Percentiles rank a stretch among this genome's conserved stretches.
These are phyloP conservation scores for Labeo catla DNA, from an alignment of 2,113 vertebrate genomes.

Conservation along the genomic window DNA sequence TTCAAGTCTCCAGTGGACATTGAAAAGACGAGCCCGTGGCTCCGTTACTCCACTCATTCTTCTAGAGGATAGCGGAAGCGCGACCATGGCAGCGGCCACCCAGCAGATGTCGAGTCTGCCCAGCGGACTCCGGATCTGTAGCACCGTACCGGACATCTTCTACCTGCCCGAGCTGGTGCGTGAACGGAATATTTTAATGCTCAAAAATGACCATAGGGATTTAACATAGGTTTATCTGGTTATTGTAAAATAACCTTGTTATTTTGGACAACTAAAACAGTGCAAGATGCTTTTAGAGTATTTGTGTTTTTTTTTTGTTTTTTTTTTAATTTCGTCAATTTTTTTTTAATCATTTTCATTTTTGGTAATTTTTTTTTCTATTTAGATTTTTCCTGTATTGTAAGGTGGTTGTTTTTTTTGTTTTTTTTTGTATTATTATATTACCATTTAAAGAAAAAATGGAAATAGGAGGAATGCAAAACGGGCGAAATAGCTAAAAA, in stretches of 20 bases:
- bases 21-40: slow-evolving; percentile 63
- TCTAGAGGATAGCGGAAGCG: slow-evolving; percentile 52
- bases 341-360: background rate
- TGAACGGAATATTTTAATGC: background rate
- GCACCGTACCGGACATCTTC: slow-evolving; percentile 73
- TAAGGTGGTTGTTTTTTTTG: background rate
- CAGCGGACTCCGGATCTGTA: slow-evolving; percentile 72
- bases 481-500: background rate
- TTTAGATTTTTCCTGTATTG: too few species aligned
- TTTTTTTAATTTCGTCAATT: background rate
- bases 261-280: background rate
- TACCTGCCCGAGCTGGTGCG: slow-evolving; percentile 76
- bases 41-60: slow-evolving; percentile 43
- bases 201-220: background rate
- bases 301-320: background rate
- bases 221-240: background rate
- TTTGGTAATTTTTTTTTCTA: background rate
- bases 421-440: background rate
- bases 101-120: slow-evolving; percentile 71
- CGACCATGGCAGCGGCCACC: slow-evolving; percentile 71
- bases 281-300: background rate
- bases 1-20: slow-evolving; percentile 43
- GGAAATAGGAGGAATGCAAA: background rate
- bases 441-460: background rate
- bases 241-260: background rate